Evolutionary conservation across 2,888 invertebrate genomes (phyloP).

Genomic region (Macaria notata): DNA sequence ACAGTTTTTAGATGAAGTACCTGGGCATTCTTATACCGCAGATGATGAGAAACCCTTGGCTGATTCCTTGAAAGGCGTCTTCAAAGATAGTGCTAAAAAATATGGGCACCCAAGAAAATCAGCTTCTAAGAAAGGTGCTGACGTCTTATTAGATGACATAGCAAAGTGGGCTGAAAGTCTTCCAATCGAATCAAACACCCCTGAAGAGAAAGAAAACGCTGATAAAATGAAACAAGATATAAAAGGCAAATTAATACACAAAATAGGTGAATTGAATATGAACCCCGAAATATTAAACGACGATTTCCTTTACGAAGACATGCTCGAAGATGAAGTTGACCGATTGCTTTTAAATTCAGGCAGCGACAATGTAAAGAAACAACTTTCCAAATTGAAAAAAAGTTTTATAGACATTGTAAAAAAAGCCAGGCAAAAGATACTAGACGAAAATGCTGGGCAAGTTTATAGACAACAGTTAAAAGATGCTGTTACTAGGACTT

Average conservation of each 20-base stretch:
- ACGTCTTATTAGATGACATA: constrained; percentile 41
- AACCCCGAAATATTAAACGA: constrained; percentile 53
- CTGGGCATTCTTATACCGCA: constrained; percentile 1
- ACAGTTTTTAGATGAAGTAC: constrained; percentile 14
- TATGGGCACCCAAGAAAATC: not conserved
- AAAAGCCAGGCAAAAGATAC: constrained; percentile 39
- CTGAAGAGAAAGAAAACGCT: constrained; percentile 33
- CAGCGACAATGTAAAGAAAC: constrained; percentile 29
- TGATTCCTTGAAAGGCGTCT: constrained; percentile 6
- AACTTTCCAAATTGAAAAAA: constrained; percentile 36
- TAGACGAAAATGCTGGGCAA: constrained; percentile 43
- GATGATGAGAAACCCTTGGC: constrained; percentile 14
- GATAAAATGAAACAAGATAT: constrained; percentile 43
- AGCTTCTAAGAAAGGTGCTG: constrained; percentile 31
- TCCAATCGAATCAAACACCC: constrained; percentile 34
- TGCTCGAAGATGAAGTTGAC: constrained; percentile 50
- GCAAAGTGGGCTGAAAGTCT: constrained; percentile 45
- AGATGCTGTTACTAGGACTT: constrained; percentile 46
- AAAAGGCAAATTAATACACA: constrained; percentile 41
- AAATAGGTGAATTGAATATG: constrained; percentile 51
- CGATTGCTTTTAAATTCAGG: constrained; percentile 34
- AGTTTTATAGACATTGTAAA: constrained; percentile 41
- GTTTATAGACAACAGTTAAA: constrained; percentile 51
- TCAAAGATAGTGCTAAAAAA: constrained; percentile 5
- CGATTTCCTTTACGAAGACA: constrained; percentile 46